Conservation (phyloP, 2,113 vertebrate genomes). For the Malurus melanocephalus region DNA sequence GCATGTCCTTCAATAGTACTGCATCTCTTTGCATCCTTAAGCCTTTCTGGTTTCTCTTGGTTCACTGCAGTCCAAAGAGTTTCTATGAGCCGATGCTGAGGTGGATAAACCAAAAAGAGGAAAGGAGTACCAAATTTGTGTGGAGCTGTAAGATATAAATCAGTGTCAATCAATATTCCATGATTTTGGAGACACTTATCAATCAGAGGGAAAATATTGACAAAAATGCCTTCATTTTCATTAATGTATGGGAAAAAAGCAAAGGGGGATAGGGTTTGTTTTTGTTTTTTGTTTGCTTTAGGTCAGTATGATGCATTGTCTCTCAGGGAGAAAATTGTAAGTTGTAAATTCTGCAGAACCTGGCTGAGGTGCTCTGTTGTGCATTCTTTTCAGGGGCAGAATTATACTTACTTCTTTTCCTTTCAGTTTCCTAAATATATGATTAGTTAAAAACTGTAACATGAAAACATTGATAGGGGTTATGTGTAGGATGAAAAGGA, state of each 20-base stretch:
- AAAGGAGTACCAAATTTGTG: background rate
- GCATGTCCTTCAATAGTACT: background rate
- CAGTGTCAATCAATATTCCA: background rate
- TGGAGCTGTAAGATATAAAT: background rate
- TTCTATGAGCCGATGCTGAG: background rate
- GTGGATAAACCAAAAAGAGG: background rate
- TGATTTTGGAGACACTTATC: background rate
- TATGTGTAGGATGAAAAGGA: background rate
- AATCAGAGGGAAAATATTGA: background rate
- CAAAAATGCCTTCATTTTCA: background rate
- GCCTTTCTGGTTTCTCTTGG: background rate
- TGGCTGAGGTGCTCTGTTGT: background rate
- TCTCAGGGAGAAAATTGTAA: background rate
- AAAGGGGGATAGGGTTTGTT: fast-evolving
- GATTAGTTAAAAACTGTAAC: background rate
- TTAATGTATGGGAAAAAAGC: background rate
- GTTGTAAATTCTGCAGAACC: background rate
- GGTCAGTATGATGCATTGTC: background rate
- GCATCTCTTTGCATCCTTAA: background rate
- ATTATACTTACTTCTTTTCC: background rate
- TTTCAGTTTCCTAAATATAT: background rate
- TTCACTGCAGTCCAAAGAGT: background rate
- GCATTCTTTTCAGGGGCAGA: background rate
- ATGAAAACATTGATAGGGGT: background rate
- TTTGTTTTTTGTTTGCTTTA: background rate